Conservation (phyloP, 2,888 invertebrate genomes). For the Netelia virgata region DNA sequence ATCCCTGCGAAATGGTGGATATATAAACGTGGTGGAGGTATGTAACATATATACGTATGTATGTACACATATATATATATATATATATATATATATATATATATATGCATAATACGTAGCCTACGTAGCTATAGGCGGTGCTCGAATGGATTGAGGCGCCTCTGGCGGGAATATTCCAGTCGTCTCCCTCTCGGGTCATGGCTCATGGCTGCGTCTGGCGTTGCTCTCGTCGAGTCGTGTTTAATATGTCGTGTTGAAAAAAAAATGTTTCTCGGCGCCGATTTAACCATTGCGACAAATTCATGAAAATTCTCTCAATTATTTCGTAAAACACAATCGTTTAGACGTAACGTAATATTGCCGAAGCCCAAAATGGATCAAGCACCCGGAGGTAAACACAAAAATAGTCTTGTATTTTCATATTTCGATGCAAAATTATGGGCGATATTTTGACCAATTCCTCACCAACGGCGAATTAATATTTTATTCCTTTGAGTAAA, state of each 20-base stretch:
- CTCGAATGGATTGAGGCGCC: conserved; percentile 39
- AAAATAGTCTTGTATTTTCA: conserved; percentile 27
- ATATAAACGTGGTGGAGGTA: conserved; percentile 27
- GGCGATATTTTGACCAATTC: conserved; percentile 20
- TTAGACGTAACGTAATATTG: conserved; percentile 31
- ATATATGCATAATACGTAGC: too few species aligned
- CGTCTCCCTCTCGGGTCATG: conserved; percentile 42
- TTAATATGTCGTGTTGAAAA: conserved; percentile 34
- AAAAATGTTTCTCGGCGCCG: conserved; percentile 70
- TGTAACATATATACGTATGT: neutral
- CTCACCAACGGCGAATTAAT: neutral
- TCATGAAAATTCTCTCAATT: conserved; percentile 63
- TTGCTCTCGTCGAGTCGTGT: conserved; percentile 64
- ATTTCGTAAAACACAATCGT: conserved; percentile 15
- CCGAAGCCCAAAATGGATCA: conserved; percentile 79
- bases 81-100: neutral
- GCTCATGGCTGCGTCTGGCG: conserved; percentile 77
- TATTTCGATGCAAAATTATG: conserved; percentile 29
- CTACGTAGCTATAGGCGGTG: neutral
- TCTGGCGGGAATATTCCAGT: conserved; percentile 56
- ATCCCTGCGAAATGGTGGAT: conserved; percentile 58
- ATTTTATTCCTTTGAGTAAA: neutral
- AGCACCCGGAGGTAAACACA: conserved; percentile 81
- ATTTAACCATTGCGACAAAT: conserved; percentile 46
- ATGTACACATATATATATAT: neutral